phyloP scores from a whole-genome alignment of 1,140 invertebrate species.

The Vanessa tameamea region DNA sequence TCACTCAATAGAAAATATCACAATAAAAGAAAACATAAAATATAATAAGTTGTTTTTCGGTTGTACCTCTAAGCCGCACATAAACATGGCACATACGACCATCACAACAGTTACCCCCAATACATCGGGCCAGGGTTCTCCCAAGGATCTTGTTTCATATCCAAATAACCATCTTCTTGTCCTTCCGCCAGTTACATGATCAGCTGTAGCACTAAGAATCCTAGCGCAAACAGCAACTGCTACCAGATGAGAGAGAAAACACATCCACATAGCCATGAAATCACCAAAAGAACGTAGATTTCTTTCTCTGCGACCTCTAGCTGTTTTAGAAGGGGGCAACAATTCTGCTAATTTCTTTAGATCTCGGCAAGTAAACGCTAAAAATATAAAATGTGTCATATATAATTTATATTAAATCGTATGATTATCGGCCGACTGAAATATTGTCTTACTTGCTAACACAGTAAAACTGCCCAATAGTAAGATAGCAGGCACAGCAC shows the following conservation, averaged over 20 bases:
- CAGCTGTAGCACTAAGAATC: slow-evolving; percentile 83
- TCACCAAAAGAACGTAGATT: slow-evolving; percentile 70
- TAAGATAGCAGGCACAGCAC: slow-evolving; percentile 65
- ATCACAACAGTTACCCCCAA: slow-evolving; percentile 85
- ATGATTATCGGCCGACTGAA: no score
- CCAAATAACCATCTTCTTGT: slow-evolving; percentile 82
- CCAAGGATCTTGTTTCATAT: slow-evolving; percentile 80
- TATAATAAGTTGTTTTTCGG: slow-evolving; percentile 16
- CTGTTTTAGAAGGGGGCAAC: slow-evolving; percentile 65
- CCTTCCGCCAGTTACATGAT: slow-evolving; percentile 83
- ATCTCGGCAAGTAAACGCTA: slow-evolving; percentile 68
- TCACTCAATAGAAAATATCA: not conserved
- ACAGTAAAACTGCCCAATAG: slow-evolving; percentile 54
- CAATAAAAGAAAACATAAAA: slow-evolving; percentile 17
- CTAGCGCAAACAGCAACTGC: slow-evolving; percentile 84
- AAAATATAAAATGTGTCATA: slow-evolving; percentile 23
- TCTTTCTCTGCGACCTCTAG: slow-evolving; percentile 65
- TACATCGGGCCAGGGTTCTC: slow-evolving; percentile 86
- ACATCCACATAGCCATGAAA: slow-evolving; percentile 84
- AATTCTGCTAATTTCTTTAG: slow-evolving; percentile 66
- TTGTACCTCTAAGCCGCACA: slow-evolving; percentile 85
- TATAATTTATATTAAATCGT: not conserved
- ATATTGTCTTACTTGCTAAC: slow-evolving; percentile 58
- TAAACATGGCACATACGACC: slow-evolving; percentile 85
- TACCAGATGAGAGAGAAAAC: slow-evolving; percentile 82